Evolutionary conservation across 2,113 vertebrate genomes (phyloP), one percentile per base, ranked within the genome.

Genomic region (Malurus cyaneus): DNA sequence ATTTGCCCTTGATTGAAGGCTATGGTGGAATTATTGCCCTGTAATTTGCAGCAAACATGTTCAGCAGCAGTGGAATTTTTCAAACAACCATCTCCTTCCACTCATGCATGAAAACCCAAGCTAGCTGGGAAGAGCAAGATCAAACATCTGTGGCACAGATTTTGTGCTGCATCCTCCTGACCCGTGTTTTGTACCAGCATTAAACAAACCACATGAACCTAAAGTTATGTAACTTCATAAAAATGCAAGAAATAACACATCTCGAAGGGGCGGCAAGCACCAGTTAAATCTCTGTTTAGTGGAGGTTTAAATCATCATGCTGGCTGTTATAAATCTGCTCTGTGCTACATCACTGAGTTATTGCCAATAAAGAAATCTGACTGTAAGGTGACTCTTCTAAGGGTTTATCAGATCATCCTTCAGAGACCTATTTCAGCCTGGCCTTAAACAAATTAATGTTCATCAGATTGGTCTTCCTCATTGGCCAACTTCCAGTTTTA

Each of bases 301-400:
- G 52, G 64, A 78, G 56, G 34, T 70, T 95, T 84, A 88, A 82
- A 80, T 83, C 42, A 28, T 80, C 80, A 17, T 82, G 39, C 36
- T 88, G 84, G 28, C 49, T 83, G 36, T 71, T 64, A 61, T 41
- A 64, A 67, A 90, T 69, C 36, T 80, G 60, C 7, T 61, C 71
- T 80, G 42, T 0, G 12, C 73, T 81, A 86, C 31, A 61, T 74
- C 47, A 20, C n/a, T 91, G 86, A 61, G n/a, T 67, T 71, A 36
- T 11, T 85, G 76, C 94, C 60, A 86, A 72, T 86, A 86, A 94
- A 83, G 88, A 71, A 80, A 60, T 15, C 42, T 59, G 62, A 21
- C 81, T 82, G 64, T 52, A 81, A 94, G 80, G 89, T 95, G 71
- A 92, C 76, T 54, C 42, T 80, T 94, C 71, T 29, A 74, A 85